These are phyloP conservation scores for Limonius californicus DNA, from an alignment of 1,140 invertebrate genomes.

Conservation along the genomic window DNA sequence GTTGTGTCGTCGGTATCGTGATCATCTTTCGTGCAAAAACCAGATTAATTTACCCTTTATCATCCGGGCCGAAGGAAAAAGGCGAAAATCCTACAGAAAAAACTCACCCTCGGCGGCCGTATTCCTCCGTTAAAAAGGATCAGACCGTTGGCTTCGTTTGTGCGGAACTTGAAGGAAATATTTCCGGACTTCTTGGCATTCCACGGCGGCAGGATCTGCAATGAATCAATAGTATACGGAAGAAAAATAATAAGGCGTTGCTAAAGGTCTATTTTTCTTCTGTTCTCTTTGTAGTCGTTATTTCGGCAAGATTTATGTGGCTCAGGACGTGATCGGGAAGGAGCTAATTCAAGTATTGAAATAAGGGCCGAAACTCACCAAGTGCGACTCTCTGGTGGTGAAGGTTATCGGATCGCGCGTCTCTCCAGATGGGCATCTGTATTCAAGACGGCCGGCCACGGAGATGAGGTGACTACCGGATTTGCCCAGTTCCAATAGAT, in stretches of 20 bases:
- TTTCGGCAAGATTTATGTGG: constrained; percentile 1
- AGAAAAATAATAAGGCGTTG: constrained; percentile 14
- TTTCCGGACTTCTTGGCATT: constrained; percentile 81
- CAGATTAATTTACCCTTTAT: neutral
- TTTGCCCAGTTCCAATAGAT: constrained; percentile 83
- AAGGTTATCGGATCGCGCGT: constrained; percentile 87
- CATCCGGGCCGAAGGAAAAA: neutral
- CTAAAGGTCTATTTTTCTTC: neutral
- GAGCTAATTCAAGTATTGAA: neutral
- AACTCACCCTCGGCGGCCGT: constrained; percentile 66
- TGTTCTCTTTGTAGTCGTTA: neutral
- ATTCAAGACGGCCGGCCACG: constrained; percentile 84
- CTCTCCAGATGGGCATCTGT: constrained; percentile 82
- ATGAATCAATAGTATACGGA: constrained; percentile 25
- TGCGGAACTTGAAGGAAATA: constrained; percentile 90
- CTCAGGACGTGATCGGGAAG: neutral
- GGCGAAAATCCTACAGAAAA: constrained; percentile 28
- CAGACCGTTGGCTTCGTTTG: constrained; percentile 90
- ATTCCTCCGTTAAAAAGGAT: constrained; percentile 88
- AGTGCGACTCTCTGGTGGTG: constrained; percentile 82
- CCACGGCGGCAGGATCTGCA: constrained; percentile 81
- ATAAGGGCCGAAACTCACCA: constrained; percentile 57
- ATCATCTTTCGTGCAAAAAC: too few species aligned
- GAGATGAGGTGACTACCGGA: constrained; percentile 81
- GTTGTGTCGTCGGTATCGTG: too few species aligned